Base-by-base conservation (phyloP, 2,113 vertebrate genomes). In the Gambusia affinis region DNA sequence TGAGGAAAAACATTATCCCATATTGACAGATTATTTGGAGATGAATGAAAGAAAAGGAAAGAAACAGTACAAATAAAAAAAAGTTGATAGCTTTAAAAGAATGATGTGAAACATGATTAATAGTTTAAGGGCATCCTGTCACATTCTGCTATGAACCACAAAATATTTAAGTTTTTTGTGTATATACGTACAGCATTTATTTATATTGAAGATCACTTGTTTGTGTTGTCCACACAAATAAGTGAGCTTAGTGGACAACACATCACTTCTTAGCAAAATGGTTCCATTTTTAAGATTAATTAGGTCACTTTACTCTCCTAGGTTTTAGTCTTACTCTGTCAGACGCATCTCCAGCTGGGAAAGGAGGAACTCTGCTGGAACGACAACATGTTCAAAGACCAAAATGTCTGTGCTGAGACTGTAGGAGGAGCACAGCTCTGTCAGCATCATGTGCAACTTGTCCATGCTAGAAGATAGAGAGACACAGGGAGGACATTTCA, bases 361-460 rank as follows among this genome's bases (percentile, higher is more conserved):
- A 65, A 96, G 89, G 63, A 99, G 95, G 86, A 97, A 98, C 90
- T 99, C 97, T 0, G 91, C 81, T 0, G 98, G 97, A 0, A 95
- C 91, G 30, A 99, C 70, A 12, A 89, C 91, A 87, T 98, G 97
- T 67, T 95, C 91, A 1, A 95, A 97, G 17, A 98, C 92, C 0
- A 78, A 79, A 69, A 99, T 93, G 63, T 88, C 96, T 24, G 64
- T 70, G 7, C 92, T 92, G 1, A 96, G 91, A 86, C 92, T 95
- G 92, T 96, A 94, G 78, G 95, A 92, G 77, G 95, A 87, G 47
- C 95, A 95, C 67, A 98, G 78, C 88, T 99, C 98, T 0, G 95
- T 92, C 88, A 99, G 91, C 22, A 72, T 91, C 87, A 94, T 68
- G 80, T 99, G 97, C 69, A 97, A 88, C 85, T 97, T 99, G 92